These are phyloP conservation scores for Neria commutata DNA, from an alignment of 2,888 invertebrate genomes.

Conservation along the genomic window DNA sequence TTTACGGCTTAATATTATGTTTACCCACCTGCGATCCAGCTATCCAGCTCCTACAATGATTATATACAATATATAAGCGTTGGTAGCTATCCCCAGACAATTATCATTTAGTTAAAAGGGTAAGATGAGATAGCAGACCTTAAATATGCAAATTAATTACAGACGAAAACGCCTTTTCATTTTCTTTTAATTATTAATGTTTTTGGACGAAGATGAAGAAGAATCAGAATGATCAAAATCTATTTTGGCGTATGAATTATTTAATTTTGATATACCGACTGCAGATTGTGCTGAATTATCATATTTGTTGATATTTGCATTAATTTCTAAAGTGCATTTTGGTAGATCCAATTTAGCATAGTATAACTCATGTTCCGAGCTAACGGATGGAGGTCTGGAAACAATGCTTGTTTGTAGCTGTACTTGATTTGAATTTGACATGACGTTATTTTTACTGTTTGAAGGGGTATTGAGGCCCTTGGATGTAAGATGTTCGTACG, in stretches of 20 bases:
- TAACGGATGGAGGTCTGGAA: constrained; percentile 52
- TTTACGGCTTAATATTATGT: too few species aligned
- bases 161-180: too few species aligned
- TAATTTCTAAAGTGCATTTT: constrained; percentile 40
- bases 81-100: too few species aligned
- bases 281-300: constrained; percentile 42
- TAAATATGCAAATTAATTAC: too few species aligned
- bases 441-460: constrained; percentile 23
- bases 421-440: constrained; percentile 5
- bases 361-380: constrained; percentile 65
- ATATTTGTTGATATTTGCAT: constrained; percentile 35
- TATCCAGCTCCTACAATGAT: too few species aligned
- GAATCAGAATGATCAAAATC: constrained; percentile 68
- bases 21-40: too few species aligned
- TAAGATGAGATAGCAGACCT: too few species aligned
- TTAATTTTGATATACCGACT: constrained; percentile 49
- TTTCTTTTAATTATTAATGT: constrained; percentile 12
- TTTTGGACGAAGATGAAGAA: constrained; percentile 47
- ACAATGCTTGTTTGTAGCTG: constrained; percentile 27
- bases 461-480: not conserved
- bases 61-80: too few species aligned
- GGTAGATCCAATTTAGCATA: constrained; percentile 72
- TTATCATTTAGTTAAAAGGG: too few species aligned
- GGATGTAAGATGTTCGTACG: constrained; percentile 16
- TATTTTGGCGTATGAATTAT: constrained; percentile 77